Percentiles rank a stretch among this genome's conserved stretches.
Evolutionary conservation across 1,140 invertebrate genomes (phyloP).

Genomic region (Chionoecetes opilio): DNA sequence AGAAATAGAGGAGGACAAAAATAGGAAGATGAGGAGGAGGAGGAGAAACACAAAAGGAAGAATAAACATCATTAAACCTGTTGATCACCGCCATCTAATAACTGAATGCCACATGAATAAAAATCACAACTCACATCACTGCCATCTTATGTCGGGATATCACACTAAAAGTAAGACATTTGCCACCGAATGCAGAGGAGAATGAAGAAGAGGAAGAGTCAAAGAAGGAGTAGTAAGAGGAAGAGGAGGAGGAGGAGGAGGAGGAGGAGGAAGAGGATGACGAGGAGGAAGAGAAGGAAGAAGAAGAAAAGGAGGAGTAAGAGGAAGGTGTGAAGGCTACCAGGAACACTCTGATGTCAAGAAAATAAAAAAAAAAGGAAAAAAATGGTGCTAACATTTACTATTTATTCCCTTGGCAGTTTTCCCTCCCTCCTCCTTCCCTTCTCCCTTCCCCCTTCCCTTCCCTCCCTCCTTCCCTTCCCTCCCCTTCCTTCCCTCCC

Average conservation of each 20-base stretch:
- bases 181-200: too few species aligned
- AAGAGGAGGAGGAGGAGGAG: neutral
- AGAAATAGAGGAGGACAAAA: too few species aligned
- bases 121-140: too few species aligned
- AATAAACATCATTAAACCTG: too few species aligned
- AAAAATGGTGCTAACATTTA: conserved; percentile 22
- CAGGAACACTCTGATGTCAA: neutral
- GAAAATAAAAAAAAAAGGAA: conserved; percentile 1
- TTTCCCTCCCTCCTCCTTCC: neutral
- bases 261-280: neutral
- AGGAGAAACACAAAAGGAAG: too few species aligned
- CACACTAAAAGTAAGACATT: too few species aligned
- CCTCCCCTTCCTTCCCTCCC: neutral
- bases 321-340: neutral
- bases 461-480: neutral
- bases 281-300: neutral
- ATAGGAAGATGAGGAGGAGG: too few species aligned
- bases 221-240: too few species aligned
- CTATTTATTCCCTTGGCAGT: neutral
- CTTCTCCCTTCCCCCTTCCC: neutral
- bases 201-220: too few species aligned
- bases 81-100: too few species aligned
- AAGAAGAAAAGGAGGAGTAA: neutral
- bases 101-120: too few species aligned
- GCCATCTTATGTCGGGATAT: too few species aligned